A percentile compares a stretch with the other conserved stretches of the same genome.
Evolutionary conservation across 2,113 vertebrate genomes (phyloP).

Genomic region (Cynoglossus semilaevis): DNA sequence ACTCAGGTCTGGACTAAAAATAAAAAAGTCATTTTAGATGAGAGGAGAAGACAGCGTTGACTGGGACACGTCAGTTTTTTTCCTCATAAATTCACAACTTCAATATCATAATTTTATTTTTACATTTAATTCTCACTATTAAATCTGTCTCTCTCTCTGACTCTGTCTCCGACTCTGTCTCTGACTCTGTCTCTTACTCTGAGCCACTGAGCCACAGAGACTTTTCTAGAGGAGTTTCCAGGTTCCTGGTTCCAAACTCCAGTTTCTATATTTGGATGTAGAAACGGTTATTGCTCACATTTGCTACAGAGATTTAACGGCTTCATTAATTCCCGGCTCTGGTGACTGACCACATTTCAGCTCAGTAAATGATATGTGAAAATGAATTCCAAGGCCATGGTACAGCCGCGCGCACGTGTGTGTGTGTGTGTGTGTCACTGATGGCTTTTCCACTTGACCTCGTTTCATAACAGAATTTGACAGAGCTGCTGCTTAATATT

Average conservation of each 20-base stretch:
- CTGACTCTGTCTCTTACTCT: slow-evolving; percentile 27
- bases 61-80: no score
- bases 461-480: slow-evolving; percentile 65
- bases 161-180: no score
- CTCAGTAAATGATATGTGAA: slow-evolving; percentile 45
- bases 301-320: slow-evolving; percentile 63
- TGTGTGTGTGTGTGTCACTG: slow-evolving; percentile 39
- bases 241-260: slow-evolving; percentile 47
- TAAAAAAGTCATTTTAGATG: no score
- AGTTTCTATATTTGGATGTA: slow-evolving; percentile 56
- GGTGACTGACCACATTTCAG: slow-evolving; percentile 59
- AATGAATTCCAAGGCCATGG: slow-evolving; percentile 43
- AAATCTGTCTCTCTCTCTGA: neutral
- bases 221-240: slow-evolving; percentile 63
- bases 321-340: slow-evolving; percentile 60
- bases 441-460: slow-evolving; percentile 67
- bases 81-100: no score
- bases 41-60: no score
- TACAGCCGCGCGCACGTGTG: neutral
- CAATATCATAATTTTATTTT: no score
- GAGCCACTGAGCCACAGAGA: slow-evolving; percentile 45
- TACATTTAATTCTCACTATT: no score
- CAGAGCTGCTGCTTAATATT: slow-evolving; percentile 68
- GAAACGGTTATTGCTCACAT: slow-evolving; percentile 57
- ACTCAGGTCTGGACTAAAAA: no score